phyloP scores from a whole-genome alignment of 2,113 vertebrate genomes.

The Telmatochromis sp. region DNA sequence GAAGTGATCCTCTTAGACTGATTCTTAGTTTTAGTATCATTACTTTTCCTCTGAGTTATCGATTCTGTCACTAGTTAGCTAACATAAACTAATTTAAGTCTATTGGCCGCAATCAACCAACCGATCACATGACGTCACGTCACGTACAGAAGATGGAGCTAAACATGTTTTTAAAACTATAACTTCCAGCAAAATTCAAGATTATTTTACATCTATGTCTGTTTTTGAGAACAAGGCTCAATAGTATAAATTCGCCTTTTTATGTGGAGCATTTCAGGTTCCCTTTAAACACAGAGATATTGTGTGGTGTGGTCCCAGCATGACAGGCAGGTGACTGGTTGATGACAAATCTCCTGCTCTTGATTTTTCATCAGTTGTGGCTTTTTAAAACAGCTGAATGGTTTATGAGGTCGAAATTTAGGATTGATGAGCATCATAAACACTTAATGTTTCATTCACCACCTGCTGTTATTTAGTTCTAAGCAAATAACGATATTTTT shows the following conservation, averaged over 20 bases:
- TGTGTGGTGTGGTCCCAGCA: background rate
- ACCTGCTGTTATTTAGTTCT: background rate
- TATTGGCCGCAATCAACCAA: fast-evolving
- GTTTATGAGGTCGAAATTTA: background rate
- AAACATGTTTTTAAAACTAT: background rate
- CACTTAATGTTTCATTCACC: background rate
- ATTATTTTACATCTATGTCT: background rate
- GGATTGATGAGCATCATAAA: background rate
- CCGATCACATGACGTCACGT: background rate
- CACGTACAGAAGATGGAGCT: background rate
- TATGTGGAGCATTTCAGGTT: fast-evolving
- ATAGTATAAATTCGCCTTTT: fast-evolving
- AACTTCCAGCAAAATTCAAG: fast-evolving
- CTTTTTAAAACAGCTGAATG: background rate
- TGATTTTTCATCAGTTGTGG: background rate
- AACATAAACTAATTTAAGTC: background rate
- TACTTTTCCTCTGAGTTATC: background rate
- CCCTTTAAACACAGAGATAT: background rate
- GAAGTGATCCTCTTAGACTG: background rate
- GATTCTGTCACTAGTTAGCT: background rate
- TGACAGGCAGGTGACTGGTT: background rate
- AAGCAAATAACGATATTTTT: background rate
- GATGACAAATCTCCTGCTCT: background rate
- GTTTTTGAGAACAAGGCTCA: background rate
- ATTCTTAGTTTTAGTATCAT: fast-evolving